Conservation (phyloP, 2,797 vertebrate species). For the Chelon auratus region DNA sequence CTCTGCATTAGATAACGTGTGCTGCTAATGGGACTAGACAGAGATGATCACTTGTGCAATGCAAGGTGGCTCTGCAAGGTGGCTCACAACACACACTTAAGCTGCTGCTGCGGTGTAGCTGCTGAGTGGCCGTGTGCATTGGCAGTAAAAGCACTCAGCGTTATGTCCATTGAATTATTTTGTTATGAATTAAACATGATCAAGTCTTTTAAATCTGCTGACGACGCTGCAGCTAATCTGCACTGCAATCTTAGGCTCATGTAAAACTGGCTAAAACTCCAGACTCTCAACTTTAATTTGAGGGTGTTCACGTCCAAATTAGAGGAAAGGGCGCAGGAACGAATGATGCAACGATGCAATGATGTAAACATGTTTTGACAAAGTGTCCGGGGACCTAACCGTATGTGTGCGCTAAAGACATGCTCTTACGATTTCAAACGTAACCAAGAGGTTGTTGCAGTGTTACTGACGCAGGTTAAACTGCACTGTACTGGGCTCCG, state of each 20-base stretch:
- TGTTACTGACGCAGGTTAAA: too few species aligned
- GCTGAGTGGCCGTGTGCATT: constrained; percentile 30
- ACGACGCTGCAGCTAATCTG: constrained; percentile 24
- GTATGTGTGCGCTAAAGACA: too few species aligned
- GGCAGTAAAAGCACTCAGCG: constrained; percentile 52
- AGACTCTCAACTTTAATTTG: too few species aligned
- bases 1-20: constrained; percentile 37
- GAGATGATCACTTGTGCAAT: constrained; percentile 11
- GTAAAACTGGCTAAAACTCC: too few species aligned
- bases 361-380: too few species aligned
- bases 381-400: too few species aligned
- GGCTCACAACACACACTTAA: not conserved
- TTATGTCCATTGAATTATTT: constrained; percentile 50
- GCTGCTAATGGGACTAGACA: constrained; percentile 1
- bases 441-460: too few species aligned
- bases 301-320: too few species aligned
- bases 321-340: too few species aligned
- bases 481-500: too few species aligned
- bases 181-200: constrained; percentile 54
- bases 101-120: constrained; percentile 10
- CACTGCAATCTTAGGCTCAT: not conserved
- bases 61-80: constrained; percentile 2
- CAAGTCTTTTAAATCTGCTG: constrained; percentile 37
- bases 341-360: too few species aligned
- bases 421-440: too few species aligned